Conservation (phyloP, 2,797 vertebrate genomes). For the Parambassis ranga region DNA sequence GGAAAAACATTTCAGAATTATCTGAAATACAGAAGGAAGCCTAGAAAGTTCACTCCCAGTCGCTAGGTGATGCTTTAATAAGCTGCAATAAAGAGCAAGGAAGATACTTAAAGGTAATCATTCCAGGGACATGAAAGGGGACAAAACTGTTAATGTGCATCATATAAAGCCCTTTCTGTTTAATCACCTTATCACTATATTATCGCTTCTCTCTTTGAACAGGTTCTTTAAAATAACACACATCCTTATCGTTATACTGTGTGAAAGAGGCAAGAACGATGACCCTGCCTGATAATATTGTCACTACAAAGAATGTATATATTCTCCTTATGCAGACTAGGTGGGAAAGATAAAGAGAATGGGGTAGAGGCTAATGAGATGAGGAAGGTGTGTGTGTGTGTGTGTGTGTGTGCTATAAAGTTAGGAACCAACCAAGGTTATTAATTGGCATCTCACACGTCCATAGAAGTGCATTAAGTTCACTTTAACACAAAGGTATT, state of each 20-base stretch:
- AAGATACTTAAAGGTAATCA: constrained; percentile 67
- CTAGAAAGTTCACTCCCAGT: constrained; percentile 49
- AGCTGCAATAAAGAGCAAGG: constrained; percentile 57
- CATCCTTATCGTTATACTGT: constrained; percentile 63
- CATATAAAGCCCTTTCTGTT: constrained; percentile 69
- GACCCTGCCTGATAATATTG: constrained; percentile 69
- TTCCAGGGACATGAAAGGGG: constrained; percentile 63
- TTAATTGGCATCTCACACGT: constrained; percentile 67
- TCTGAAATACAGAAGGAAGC: constrained; percentile 44
- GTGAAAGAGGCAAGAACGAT: constrained; percentile 59
- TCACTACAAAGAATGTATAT: constrained; percentile 74
- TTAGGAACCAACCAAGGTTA: constrained; percentile 65
- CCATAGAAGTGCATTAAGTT: constrained; percentile 51
- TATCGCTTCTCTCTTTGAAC: constrained; percentile 70
- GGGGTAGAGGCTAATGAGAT: constrained; percentile 75
- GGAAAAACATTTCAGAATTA: constrained; percentile 46
- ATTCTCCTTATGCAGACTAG: constrained; percentile 69
- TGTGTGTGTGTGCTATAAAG: constrained; percentile 32
- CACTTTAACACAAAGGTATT: constrained; percentile 38
- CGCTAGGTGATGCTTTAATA: constrained; percentile 56
- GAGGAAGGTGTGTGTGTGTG: constrained; percentile 36
- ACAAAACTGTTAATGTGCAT: constrained; percentile 74
- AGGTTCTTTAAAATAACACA: constrained; percentile 74
- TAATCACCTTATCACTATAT: constrained; percentile 71
- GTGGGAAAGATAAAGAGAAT: constrained; percentile 67